A percentile compares a stretch with the other conserved stretches of the same genome.
These are phyloP conservation scores for Sialia sialis DNA, from an alignment of 2,113 vertebrate species.

Conservation along the genomic window DNA sequence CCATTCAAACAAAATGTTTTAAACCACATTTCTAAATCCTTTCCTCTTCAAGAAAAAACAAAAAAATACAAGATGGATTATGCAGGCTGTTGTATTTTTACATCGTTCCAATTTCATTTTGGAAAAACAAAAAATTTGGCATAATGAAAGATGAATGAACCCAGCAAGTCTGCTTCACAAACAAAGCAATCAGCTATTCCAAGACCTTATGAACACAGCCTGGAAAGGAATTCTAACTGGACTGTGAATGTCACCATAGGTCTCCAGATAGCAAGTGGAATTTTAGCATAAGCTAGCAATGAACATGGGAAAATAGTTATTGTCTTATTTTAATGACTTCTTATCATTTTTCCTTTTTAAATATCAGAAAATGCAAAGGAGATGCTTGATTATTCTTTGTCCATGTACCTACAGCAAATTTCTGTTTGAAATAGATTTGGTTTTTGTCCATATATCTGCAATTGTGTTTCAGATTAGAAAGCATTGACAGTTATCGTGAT, in stretches of 20 bases:
- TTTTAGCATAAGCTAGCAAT: neutral
- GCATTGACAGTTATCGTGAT: neutral
- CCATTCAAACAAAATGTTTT: neutral
- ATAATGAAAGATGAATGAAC: neutral
- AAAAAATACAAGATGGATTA: neutral
- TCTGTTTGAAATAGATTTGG: neutral
- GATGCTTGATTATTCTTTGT: neutral
- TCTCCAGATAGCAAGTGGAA: neutral
- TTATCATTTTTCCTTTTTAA: neutral
- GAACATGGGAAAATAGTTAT: neutral
- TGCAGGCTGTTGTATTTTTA: neutral
- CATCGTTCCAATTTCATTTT: neutral
- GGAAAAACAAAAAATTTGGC: constrained; percentile 8
- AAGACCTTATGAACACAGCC: neutral
- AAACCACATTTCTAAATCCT: neutral
- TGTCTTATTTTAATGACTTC: neutral
- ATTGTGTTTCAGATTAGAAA: neutral
- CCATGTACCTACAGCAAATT: neutral
- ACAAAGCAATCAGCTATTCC: neutral
- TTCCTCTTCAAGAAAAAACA: neutral
- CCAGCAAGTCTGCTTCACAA: neutral
- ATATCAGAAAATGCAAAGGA: neutral
- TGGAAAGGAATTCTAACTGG: neutral
- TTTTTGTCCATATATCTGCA: neutral
- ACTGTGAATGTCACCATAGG: neutral